These are phyloP conservation scores for Acronicta leporina DNA, from an alignment of 2,888 invertebrate species.

Conservation along the genomic window DNA sequence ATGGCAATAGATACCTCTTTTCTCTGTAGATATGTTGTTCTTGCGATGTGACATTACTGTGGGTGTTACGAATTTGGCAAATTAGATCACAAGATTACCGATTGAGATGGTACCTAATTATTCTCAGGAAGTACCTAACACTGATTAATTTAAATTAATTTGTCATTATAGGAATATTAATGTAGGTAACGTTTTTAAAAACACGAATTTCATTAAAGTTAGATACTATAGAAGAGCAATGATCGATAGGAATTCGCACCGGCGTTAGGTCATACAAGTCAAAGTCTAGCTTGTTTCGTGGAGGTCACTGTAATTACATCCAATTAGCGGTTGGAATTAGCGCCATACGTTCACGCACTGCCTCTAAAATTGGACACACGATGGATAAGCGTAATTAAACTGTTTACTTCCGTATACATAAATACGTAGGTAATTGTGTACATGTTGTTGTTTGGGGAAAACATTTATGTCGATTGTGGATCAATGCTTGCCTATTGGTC, in stretches of 20 bases:
- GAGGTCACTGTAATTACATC: constrained; percentile 66
- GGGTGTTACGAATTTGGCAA: too few species aligned
- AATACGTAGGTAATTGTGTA: constrained; percentile 12
- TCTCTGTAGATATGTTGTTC: too few species aligned
- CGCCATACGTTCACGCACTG: constrained; percentile 44
- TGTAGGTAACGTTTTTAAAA: not conserved
- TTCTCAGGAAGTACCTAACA: constrained; percentile 10
- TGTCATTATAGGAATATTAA: not conserved
- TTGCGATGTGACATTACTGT: too few species aligned
- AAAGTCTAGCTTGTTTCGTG: constrained; percentile 26
- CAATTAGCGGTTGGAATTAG: constrained; percentile 64
- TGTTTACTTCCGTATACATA: constrained; percentile 57
- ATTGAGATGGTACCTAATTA: constrained; percentile 10
- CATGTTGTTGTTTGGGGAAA: constrained; percentile 10
- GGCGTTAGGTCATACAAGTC: constrained; percentile 31
- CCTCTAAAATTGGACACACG: constrained; percentile 48
- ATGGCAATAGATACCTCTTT: too few species aligned
- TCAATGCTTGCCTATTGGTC: too few species aligned
- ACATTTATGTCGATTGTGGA: not conserved
- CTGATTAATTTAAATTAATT: not conserved
- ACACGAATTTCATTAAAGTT: not conserved
- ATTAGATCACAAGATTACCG: not conserved
- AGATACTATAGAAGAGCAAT: constrained; percentile 7
- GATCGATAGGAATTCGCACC: constrained; percentile 17
- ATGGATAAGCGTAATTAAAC: constrained; percentile 55